Conservation (phyloP, 1,140 invertebrate genomes). For the Melanaphis sacchari region DNA sequence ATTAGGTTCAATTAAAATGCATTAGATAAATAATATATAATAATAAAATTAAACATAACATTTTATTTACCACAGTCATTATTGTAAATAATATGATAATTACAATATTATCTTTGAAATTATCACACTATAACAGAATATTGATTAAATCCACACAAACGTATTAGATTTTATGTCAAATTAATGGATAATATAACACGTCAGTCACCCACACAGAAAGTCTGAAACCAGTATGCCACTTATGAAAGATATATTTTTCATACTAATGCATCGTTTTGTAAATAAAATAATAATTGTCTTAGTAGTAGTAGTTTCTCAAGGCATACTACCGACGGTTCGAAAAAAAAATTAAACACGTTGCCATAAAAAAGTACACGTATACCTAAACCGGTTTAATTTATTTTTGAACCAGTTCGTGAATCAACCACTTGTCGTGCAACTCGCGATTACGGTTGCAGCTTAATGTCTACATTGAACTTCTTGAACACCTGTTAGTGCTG, state of each 20-base stretch:
- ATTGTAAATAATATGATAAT: neutral
- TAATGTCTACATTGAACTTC: conserved; percentile 47
- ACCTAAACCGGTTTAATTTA: conserved; percentile 55
- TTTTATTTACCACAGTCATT: neutral
- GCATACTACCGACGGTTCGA: conserved; percentile 12
- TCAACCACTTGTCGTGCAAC: conserved; percentile 45
- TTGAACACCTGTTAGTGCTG: conserved; percentile 34
- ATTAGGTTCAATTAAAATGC: neutral
- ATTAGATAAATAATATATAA: neutral
- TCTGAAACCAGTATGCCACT: neutral
- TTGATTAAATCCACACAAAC: neutral
- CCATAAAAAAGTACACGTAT: conserved; percentile 47
- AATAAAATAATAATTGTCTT: conserved; percentile 38
- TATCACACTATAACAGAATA: neutral
- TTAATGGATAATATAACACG: neutral
- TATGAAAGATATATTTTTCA: conserved; percentile 18
- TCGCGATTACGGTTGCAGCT: conserved; percentile 43
- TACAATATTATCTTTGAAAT: neutral
- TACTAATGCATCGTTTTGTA: conserved; percentile 18
- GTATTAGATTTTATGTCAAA: neutral
- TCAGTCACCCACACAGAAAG: neutral
- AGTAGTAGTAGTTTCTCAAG: conserved; percentile 37
- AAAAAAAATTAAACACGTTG: conserved; percentile 38
- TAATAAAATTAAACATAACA: neutral
- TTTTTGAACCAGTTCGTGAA: conserved; percentile 56